Base-by-base conservation (phyloP, 2,113 vertebrate species). In the Gambusia holbrooki region DNA sequence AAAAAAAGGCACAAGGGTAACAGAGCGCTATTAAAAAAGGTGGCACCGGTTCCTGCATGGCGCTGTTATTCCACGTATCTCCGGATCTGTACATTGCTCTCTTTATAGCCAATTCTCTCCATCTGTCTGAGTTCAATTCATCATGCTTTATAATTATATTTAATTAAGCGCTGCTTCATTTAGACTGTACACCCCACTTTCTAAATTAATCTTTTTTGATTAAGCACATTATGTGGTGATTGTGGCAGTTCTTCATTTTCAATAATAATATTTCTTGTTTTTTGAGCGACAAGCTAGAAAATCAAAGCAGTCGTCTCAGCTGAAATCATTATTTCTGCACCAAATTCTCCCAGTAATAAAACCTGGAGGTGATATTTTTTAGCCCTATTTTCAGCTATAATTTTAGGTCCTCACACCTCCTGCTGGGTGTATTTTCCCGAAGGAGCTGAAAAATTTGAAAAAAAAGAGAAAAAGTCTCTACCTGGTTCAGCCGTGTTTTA, bases 1-100 rank as follows among this genome's bases (percentile, higher is more conserved):
- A 61, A 70, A 79, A 83, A 81, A 88, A 88, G 71, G 48, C 77
- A 69, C 30, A 66, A 80, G 70, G 73, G 73, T 13, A 63, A 80
- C 33, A 74, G 66, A 74, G 78, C 70, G 70, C 83, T 76, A 83
- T 88, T 84, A 84, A 84, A 91, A 87, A 85, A 64, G 69, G 22
- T 58, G 51, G 72, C 80, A 61, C 6, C 27, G 65, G 54, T 76
- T 75, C 27, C 69, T 25, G 13, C 35, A 29, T 4, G 60, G 74
- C 14, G 7, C 69, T 74, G 62, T 71, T 77, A 76, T 77, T 65
- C 79, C 54, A 79, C 68, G 76, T 82, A 73, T 67, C 62, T 67
- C 35, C 45, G 60, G 68, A 58, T 64, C 61, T 60, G 30, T 3
- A 5, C 30, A 54, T 40, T 4, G 42, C 32, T 37, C 48, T 62